A percentile compares a stretch with the other conserved stretches of the same genome.
Conservation (phyloP, 2,797 vertebrate species). For the Sitta carolinensis region DNA sequence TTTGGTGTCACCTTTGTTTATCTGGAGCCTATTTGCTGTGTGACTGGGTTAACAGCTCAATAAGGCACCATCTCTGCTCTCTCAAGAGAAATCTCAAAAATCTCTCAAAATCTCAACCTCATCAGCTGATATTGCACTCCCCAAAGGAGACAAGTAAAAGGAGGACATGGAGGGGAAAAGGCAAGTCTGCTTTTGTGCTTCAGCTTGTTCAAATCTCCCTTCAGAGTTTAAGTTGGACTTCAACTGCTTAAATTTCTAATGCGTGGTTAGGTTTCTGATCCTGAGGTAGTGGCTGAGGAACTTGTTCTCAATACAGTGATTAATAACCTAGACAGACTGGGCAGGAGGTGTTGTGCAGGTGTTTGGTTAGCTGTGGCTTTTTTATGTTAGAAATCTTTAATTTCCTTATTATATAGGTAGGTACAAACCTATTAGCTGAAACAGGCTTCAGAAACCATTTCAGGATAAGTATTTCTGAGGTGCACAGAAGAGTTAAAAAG, state of each 20-base stretch:
- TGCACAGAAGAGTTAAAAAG: neutral
- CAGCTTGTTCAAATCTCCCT: neutral
- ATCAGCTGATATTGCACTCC: neutral
- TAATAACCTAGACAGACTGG: neutral
- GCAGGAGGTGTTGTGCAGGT: neutral
- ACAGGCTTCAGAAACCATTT: neutral
- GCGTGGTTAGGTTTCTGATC: neutral
- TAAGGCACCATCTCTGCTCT: neutral
- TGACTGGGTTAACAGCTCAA: neutral
- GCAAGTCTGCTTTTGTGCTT: neutral
- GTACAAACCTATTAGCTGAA: neutral
- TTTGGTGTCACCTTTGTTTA: constrained; percentile 37
- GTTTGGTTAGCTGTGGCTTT: accelerated
- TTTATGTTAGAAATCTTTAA: neutral
- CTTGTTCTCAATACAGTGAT: neutral
- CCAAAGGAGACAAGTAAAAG: neutral
- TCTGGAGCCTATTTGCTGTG: constrained; percentile 23
- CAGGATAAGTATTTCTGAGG: neutral
- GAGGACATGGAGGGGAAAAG: accelerated
- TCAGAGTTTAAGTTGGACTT: neutral
- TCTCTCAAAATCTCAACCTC: neutral
- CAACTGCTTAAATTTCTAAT: neutral
- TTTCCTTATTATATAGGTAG: neutral
- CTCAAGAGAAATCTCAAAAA: neutral
- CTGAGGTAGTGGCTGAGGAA: neutral